Percentiles rank a stretch among this genome's conserved stretches.
Evolutionary conservation across 30 jellyfish, hydroid and myxozoan species (phyloP).

Genomic region (Mastigias papua): DNA sequence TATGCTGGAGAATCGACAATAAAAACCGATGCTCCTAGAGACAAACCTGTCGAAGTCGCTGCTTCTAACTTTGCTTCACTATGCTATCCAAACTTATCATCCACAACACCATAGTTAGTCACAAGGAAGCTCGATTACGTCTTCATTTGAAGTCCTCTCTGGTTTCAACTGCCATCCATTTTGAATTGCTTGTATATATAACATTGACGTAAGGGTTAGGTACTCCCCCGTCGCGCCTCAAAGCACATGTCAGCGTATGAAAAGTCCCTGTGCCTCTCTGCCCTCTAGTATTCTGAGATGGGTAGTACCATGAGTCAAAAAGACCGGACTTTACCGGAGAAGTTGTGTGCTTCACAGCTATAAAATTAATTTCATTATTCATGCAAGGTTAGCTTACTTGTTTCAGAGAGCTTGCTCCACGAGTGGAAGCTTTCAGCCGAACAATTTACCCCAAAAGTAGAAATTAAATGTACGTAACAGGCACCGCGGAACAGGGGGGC

Average conservation of each 20-base stretch:
- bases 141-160: no score
- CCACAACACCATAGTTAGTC: not conserved
- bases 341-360: not conserved
- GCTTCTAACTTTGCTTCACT: not conserved
- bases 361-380: not conserved
- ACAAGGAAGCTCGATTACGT: not conserved
- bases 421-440: not conserved
- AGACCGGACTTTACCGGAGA: not conserved
- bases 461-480: no score
- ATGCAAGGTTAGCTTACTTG: not conserved
- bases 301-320: not conserved
- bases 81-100: not conserved
- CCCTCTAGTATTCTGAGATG: not conserved
- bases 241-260: not conserved
- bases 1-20: not conserved
- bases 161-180: no score
- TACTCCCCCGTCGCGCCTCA: not conserved
- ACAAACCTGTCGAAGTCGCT: not conserved
- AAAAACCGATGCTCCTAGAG: not conserved
- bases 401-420: not conserved
- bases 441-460: no score
- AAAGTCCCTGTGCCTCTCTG: not conserved
- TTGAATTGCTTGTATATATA: not conserved
- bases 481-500: no score
- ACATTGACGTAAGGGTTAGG: not conserved